Conservation (phyloP, 1,140 invertebrate species). For the Maconellicoccus hirsutus region DNA sequence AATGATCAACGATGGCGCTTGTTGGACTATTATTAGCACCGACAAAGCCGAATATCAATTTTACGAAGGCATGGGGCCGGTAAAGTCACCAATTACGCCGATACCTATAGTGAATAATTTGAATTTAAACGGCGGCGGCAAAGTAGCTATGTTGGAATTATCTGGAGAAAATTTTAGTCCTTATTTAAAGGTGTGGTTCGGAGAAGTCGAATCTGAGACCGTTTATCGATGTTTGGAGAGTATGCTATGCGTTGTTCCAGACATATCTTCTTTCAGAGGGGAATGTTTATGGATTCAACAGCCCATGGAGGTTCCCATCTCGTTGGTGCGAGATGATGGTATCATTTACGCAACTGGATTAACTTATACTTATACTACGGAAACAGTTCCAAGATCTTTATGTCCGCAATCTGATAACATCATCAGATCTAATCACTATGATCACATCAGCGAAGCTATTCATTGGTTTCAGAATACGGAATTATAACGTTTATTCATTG, state of each 20-base stretch:
- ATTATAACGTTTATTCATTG: too few species aligned
- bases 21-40: slow-evolving; percentile 99
- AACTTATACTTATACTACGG: slow-evolving; percentile 97
- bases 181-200: slow-evolving; percentile 95
- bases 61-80: slow-evolving; percentile 97
- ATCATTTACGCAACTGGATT: slow-evolving; percentile 97
- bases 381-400: slow-evolving; percentile 72
- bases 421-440: not conserved
- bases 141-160: slow-evolving; percentile 94
- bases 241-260: slow-evolving; percentile 88
- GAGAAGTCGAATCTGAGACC: slow-evolving; percentile 94
- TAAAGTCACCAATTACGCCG: slow-evolving; percentile 87
- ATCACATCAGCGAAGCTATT: not conserved
- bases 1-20: slow-evolving; percentile 99
- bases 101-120: slow-evolving; percentile 90
- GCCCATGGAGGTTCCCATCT: slow-evolving; percentile 87
- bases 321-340: slow-evolving; percentile 90
- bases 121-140: slow-evolving; percentile 92
- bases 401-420: slow-evolving; percentile 50
- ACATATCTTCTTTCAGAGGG: slow-evolving; percentile 88
- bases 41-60: slow-evolving; percentile 99
- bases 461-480: not conserved
- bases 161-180: slow-evolving; percentile 97
- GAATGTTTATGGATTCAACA: slow-evolving; percentile 91
- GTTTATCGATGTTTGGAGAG: slow-evolving; percentile 71